Evolutionary conservation across 2,797 vertebrate species (phyloP).

Genomic region (Rhinella marina): DNA sequence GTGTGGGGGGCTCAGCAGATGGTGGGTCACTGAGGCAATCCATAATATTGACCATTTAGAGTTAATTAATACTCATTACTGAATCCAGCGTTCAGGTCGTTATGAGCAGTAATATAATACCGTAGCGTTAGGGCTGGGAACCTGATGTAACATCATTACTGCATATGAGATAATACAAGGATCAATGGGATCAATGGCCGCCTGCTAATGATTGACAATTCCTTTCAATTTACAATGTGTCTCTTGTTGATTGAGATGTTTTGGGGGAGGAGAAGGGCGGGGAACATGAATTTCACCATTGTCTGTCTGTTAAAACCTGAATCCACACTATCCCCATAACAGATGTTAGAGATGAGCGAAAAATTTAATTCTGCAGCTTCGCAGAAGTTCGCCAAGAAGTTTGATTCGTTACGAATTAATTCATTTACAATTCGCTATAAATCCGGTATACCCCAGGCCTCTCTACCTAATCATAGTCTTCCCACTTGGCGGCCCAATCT

Average conservation of each 20-base stretch:
- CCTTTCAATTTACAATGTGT: neutral
- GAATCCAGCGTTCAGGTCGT: neutral
- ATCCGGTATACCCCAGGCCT: too few relatives aligned
- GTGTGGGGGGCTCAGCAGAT: neutral
- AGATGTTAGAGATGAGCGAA: too few relatives aligned
- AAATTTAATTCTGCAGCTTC: too few relatives aligned
- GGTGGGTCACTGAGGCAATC: neutral
- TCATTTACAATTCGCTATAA: too few relatives aligned
- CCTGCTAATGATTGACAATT: neutral
- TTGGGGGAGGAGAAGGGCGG: neutral
- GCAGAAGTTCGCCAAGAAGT: too few relatives aligned
- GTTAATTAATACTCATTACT: neutral
- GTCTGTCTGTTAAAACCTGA: neutral
- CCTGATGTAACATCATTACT: neutral
- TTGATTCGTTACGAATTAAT: too few relatives aligned
- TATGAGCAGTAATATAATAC: neutral
- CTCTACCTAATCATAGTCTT: too few relatives aligned
- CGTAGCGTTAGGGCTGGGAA: neutral
- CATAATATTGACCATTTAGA: constrained; percentile 6
- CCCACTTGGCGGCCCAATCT: too few relatives aligned
- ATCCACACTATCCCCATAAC: too few relatives aligned
- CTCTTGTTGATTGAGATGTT: neutral
- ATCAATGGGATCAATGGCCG: neutral
- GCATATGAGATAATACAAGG: neutral
- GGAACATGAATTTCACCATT: neutral